Base-by-base conservation (phyloP, 2,797 vertebrate species). In the Spondyliosoma cantharus region DNA sequence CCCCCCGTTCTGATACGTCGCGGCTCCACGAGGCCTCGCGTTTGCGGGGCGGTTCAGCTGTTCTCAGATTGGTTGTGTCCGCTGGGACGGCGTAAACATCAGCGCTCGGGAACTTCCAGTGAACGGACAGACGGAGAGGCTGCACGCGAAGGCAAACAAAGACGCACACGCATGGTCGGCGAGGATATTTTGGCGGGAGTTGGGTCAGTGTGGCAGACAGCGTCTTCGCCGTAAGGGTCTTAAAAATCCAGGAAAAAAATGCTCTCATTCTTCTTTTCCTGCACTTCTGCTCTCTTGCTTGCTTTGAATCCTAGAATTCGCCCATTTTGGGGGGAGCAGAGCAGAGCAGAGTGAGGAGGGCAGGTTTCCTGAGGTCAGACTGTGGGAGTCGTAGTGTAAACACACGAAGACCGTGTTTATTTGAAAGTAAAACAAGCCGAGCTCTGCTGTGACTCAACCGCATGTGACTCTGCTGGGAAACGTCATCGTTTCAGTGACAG, bases 141-240 rank as follows among this genome's bases (percentile, higher is more conserved):
- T 75, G 72, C 81, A 76, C 17, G 48, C 70, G 52, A 75, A 76
- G 57, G 50, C 72, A 22, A 50, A 81, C 60, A 82, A 59, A 87
- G 24, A 68, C 1, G 13, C 43, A 37, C 32, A 48, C 45, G 37
- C 20, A 46, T 32, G 65, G 61, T 72, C 68, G 37, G 29, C 43
- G 80, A 70, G 65, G 76, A 48, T 19, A 53, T 62, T 83, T 79
- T 69, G 58, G 74, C 7, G 2, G 54, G 20, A 88, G 86, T 25
- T 79, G 86, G 90, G 87, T 90, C 91, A 90, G 84, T 87, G 87
- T 88, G 81, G 82, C 84, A 85, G 83, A 83, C 74, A 63, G 66
- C n/a, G 4, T 71, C 75, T 76, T 73, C 7, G 37, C 63, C 70
- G 62, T 49, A n/a, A 78, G 71, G 62, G 48, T 72, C 56, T 52